These are phyloP conservation scores for Neocrepidodera transversa DNA, from an alignment of 2,888 invertebrate species.

Conservation along the genomic window DNA sequence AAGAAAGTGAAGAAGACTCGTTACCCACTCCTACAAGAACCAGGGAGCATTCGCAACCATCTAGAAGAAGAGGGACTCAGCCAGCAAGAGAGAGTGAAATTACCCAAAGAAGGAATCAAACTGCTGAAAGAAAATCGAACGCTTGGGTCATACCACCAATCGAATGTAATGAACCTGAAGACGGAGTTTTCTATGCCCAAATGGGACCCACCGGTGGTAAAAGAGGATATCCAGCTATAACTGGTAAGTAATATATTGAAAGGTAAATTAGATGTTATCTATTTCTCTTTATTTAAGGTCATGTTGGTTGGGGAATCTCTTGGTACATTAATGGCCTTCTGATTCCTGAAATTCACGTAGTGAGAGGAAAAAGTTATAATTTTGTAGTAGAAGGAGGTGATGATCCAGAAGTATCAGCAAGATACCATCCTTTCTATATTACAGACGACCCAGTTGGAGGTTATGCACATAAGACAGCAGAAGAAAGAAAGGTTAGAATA, in stretches of 20 bases:
- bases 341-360: constrained; percentile 89
- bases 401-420: constrained; percentile 78
- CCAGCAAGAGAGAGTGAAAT: constrained; percentile 34
- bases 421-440: constrained; percentile 93
- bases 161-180: constrained; percentile 87
- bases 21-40: constrained; percentile 41
- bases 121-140: constrained; percentile 65
- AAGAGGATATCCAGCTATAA: constrained; percentile 88
- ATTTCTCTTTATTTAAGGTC: constrained; percentile 65
- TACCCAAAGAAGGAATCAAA: constrained; percentile 64
- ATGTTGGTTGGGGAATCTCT: constrained; percentile 92
- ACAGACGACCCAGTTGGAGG: constrained; percentile 93
- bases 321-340: constrained; percentile 95
- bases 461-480: constrained; percentile 81
- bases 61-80: constrained; percentile 34
- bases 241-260: constrained; percentile 65
- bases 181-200: constrained; percentile 91
- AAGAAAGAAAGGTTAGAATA: constrained; percentile 77
- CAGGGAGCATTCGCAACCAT: constrained; percentile 26
- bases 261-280: no score
- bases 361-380: constrained; percentile 85
- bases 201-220: constrained; percentile 93
- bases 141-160: constrained; percentile 91
- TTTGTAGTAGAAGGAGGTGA: constrained; percentile 88
- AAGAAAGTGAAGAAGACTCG: constrained; percentile 38